A percentile compares a stretch with the other conserved stretches of the same genome.
Evolutionary conservation across 2,797 vertebrate species (phyloP).

Genomic region (Orientallactaga sibirica): DNA sequence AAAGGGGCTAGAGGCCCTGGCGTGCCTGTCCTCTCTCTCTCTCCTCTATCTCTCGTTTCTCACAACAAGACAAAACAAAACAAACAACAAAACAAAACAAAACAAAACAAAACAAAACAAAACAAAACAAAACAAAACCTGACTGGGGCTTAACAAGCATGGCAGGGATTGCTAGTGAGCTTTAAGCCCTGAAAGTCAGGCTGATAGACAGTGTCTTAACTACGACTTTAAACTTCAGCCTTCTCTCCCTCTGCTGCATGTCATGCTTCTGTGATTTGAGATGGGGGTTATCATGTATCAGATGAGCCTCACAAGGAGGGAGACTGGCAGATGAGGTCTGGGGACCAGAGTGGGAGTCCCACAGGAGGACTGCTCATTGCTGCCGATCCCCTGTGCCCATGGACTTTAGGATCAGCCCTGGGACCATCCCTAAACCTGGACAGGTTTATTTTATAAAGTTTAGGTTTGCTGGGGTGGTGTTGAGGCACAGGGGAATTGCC

Average conservation of each 20-base stretch:
- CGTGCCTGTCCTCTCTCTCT: no score
- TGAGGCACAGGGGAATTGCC: neutral
- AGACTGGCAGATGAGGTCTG: neutral
- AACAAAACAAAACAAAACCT: neutral
- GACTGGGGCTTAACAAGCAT: neutral
- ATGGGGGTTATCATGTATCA: neutral
- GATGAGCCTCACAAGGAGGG: neutral
- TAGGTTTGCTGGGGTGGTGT: neutral
- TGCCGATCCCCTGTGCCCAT: neutral
- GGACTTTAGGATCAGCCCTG: neutral
- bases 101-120: no score
- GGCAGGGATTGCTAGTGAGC: neutral
- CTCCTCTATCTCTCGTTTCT: no score
- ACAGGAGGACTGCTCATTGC: neutral
- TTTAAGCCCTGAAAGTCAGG: neutral
- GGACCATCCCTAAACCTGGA: neutral
- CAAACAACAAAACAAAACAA: neutral
- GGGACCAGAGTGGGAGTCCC: neutral
- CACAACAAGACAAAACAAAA: no score
- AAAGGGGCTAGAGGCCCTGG: no score
- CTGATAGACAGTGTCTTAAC: neutral
- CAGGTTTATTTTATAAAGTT: neutral
- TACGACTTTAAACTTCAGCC: neutral
- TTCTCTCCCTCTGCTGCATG: accelerated
- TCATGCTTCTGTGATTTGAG: neutral